Evolutionary conservation across 1,140 invertebrate genomes (phyloP), one percentile per base, ranked within the genome.

Genomic region (Ruditapes philippinarum): DNA sequence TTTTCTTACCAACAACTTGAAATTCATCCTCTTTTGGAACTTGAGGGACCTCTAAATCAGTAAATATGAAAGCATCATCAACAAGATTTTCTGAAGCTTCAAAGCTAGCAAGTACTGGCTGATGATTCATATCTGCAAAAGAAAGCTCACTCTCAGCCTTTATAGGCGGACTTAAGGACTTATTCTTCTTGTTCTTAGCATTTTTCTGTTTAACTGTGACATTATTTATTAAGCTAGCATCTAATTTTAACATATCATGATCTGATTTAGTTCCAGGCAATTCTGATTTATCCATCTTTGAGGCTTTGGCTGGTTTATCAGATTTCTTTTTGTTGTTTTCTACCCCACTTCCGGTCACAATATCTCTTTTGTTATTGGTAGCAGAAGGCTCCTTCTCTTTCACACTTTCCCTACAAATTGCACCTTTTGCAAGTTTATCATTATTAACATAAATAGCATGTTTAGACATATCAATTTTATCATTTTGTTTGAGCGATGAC

Each of bases 1-100:
- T 94, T 88, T 93, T 94, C 60, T 90, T 89, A 12, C 88, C 85
- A 0, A 94, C 93, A 0, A 92, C 85, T 40, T 88, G 86, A 73
- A 93, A 93, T 60, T 94, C 93, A 33, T 86, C 90, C 62, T 94
- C 93, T 40, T 89, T 81, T 25, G 62, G 88, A 25, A 89, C 70
- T 38, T 76, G 70, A 40, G 83, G 74, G 25, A 70, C 62, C 60
- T 93, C 91, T 42, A 93, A 70, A 62, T 94, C 93, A 22, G 93
- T 93, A 62, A 94, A 94, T 73, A 93, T 91, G 49, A 91, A 94
- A 42, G 68, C 38, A 36, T 81, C 86, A 68, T 89, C 57, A 42
- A 89, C 76, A 28, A 86, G 51, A 22, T 62, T 45, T 31, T 86
- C 87, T 19, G 80, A 65, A 12, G 70, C 25, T n/a, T 54, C 5